Conservation (phyloP, 1,140 invertebrate genomes). For the Semibalanus balanoides region DNA sequence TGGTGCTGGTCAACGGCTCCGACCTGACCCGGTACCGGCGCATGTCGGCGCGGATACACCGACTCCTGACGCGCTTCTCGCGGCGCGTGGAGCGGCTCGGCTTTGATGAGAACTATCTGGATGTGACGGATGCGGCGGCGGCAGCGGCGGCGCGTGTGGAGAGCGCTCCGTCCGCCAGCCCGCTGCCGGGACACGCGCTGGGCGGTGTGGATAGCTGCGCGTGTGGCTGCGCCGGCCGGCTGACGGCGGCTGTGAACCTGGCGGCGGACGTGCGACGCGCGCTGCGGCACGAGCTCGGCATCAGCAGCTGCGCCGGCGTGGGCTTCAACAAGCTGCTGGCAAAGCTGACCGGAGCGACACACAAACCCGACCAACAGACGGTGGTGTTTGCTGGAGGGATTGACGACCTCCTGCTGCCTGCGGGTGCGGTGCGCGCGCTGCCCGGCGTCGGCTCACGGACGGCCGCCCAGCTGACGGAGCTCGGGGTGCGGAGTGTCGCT, state of each 20-base stretch:
- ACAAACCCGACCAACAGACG: constrained; percentile 70
- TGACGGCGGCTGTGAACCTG: constrained; percentile 48
- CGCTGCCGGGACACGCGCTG: constrained; percentile 16
- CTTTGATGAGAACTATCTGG: constrained; percentile 64
- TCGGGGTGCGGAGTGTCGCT: constrained; percentile 45
- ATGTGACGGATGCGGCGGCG: constrained; percentile 52
- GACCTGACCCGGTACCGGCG: constrained; percentile 55
- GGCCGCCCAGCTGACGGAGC: constrained; percentile 40
- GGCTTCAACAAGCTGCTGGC: constrained; percentile 68
- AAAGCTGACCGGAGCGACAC: constrained; percentile 51
- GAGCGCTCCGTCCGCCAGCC: constrained; percentile 20
- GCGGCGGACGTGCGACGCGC: constrained; percentile 51
- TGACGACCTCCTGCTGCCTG: constrained; percentile 44
- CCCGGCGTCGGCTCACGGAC: constrained; percentile 57
- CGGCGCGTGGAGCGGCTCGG: constrained; percentile 55
- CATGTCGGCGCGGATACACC: constrained; percentile 50
- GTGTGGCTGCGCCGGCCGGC: constrained; percentile 50
- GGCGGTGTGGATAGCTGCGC: constrained; percentile 37
- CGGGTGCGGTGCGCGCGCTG: constrained; percentile 41
- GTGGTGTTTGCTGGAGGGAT: constrained; percentile 51
- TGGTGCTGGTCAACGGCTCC: constrained; percentile 55
- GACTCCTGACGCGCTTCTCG: constrained; percentile 48
- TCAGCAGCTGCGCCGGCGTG: constrained; percentile 66
- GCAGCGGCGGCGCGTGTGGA: constrained; percentile 34
- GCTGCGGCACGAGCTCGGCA: constrained; percentile 45